phyloP scores from a whole-genome alignment of 35 echinoderm and acorn worm genomes.

The Lytechinus pictus region DNA sequence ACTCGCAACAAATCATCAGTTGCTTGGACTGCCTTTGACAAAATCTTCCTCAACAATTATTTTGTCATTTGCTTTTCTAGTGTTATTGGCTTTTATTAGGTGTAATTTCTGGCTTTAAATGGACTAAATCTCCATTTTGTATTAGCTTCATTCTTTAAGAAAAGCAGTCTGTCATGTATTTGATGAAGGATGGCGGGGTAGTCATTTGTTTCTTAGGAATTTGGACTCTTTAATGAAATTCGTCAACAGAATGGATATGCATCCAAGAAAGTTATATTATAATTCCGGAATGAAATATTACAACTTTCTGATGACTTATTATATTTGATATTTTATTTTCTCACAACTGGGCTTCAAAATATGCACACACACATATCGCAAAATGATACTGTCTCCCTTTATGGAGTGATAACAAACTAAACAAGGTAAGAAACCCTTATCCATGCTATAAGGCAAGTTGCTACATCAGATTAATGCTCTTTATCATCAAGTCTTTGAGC shows the following conservation, averaged over 20 bases:
- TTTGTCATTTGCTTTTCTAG: background rate
- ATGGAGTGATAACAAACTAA: background rate
- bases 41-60: background rate
- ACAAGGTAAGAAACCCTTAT: background rate
- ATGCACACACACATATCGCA: background rate
- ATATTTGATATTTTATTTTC: too few species aligned
- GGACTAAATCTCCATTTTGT: background rate
- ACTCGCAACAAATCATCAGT: background rate
- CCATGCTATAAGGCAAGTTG: slow-evolving; percentile 1
- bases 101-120: background rate
- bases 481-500: background rate
- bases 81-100: background rate
- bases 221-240: background rate
- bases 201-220: background rate
- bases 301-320: background rate
- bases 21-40: background rate
- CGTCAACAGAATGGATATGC: too few species aligned
- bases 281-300: background rate
- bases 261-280: too few species aligned
- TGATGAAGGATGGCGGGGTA: background rate
- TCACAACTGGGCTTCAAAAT: too few species aligned
- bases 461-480: background rate
- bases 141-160: background rate
- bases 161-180: background rate
- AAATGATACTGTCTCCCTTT: background rate